Base-by-base conservation (phyloP, 1,140 invertebrate genomes). In the Calephelis virginiensis region DNA sequence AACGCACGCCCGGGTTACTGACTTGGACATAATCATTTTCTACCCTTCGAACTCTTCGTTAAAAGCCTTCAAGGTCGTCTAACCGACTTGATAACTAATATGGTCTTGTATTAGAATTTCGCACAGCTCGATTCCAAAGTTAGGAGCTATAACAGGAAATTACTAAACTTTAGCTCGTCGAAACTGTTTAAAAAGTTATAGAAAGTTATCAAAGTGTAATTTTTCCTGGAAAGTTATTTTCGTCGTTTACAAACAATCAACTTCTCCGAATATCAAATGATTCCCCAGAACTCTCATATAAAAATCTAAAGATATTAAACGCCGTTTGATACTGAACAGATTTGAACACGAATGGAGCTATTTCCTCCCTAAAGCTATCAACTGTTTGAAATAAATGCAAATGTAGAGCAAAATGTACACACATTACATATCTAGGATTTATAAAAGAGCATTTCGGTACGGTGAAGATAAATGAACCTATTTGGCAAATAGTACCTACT, bases 1-100 rank as follows among this genome's bases (percentile, higher is more conserved):
- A 89, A 88, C 88, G 80, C 83, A 88, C 82, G 82, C 83, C 83
- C 84, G 86, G 88, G 88, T 90, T 90, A 90, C 84, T 90, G 88
- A 90, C 88, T 86, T 75, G 81, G 81, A 83, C 83, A 80, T 88
- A 86, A 90, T 89, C 85, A 87, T 90, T 89, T 88, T 83, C 84
- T 85, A 87, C 88, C 86, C 86, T 69, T 70, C 76, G 78, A 86
- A 88, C 83, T 88, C 81, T 76, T 84, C 76, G 75, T 77, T 73
- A 80, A 82, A 81, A 83, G 72, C 78, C 78, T 87, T 84, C 86
- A 89, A 90, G 88, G 86, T 90, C 86, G 73, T 79, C 80, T 81
- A 89, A 85, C 86, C 82, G 82, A 76, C 79, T 78, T 17, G 13
- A 12, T 28, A 48, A 47, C 43, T 47, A 12, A 10, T 14, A 47